Conservation (phyloP, 2,888 invertebrate species). For the Hydriomena furcata region DNA sequence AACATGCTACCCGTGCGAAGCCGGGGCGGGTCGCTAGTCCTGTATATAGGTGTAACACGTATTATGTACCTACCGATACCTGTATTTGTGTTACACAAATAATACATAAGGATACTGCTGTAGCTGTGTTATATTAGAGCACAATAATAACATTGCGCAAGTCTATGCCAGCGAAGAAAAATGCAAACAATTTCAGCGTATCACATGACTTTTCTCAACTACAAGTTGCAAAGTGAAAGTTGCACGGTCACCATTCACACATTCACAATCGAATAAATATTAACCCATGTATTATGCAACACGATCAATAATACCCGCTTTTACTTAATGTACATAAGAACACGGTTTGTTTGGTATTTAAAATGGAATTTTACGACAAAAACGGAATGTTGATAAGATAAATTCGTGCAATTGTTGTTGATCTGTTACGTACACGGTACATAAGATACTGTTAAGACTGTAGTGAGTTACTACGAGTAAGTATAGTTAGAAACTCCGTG, state of each 20-base stretch:
- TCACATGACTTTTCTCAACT: conserved; percentile 61
- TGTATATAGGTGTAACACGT: background rate
- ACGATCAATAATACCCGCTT: conserved; percentile 56
- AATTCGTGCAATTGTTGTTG: background rate
- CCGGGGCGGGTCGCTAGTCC: too few relatives aligned
- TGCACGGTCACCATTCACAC: conserved; percentile 63
- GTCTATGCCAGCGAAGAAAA: conserved; percentile 29
- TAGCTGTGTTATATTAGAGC: background rate
- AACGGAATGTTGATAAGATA: conserved; percentile 12
- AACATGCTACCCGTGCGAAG: too few relatives aligned
- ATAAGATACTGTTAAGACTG: too few relatives aligned
- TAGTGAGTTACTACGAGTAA: too few relatives aligned
- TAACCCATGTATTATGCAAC: conserved; percentile 69
- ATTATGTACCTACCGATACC: background rate
- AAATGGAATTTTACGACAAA: conserved; percentile 3
- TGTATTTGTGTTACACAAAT: background rate
- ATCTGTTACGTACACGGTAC: background rate
- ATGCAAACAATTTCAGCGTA: conserved; percentile 48
- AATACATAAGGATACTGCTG: too few relatives aligned
- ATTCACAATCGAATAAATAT: conserved; percentile 76
- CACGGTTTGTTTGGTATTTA: conserved; percentile 27
- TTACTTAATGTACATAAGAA: conserved; percentile 37
- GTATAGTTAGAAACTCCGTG: too few relatives aligned
- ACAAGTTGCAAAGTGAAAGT: conserved; percentile 70
- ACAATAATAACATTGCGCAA: conserved; percentile 18